A percentile compares a stretch with the other conserved stretches of the same genome.
phyloP scores from a whole-genome alignment of 2,113 vertebrate genomes.

The Prolemur simus region DNA sequence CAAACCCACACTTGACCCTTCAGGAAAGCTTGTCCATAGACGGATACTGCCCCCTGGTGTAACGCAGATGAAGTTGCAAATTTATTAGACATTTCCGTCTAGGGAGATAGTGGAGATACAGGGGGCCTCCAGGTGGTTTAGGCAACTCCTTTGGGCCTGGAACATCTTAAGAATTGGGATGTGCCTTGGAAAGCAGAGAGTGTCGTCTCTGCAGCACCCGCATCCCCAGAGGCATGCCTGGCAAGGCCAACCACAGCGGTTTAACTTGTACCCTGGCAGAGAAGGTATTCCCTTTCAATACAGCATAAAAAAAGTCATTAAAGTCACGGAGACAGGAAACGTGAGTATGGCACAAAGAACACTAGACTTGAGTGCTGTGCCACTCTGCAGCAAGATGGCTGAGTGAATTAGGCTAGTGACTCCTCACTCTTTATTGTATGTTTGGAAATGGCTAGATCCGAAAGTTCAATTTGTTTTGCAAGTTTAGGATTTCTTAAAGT shows the following conservation, averaged over 20 bases:
- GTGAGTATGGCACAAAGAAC: not conserved
- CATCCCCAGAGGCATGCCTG: not conserved
- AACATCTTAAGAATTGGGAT: not conserved
- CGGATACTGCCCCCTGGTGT: constrained; percentile 37
- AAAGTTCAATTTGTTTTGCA: not conserved
- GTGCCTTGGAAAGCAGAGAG: not conserved
- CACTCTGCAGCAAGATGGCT: not conserved
- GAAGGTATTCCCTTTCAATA: not conserved
- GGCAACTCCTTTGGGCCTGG: not conserved
- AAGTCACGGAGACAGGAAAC: not conserved
- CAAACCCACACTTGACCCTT: not conserved
- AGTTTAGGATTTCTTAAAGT: not conserved
- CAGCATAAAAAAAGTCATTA: not conserved
- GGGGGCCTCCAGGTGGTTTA: not conserved
- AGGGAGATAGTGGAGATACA: not conserved
- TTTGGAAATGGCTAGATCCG: not conserved
- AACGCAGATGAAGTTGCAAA: not conserved
- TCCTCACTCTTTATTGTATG: not conserved
- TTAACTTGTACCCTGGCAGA: not conserved
- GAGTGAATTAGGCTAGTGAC: not conserved
- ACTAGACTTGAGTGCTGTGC: not conserved
- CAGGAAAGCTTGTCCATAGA: not conserved
- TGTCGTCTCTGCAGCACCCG: not conserved
- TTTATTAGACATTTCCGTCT: not conserved
- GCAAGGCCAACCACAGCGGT: not conserved